Evolutionary conservation across 2,113 vertebrate species (phyloP), one percentile per base, ranked within the genome.

Genomic region (Ctenomys sociabilis): DNA sequence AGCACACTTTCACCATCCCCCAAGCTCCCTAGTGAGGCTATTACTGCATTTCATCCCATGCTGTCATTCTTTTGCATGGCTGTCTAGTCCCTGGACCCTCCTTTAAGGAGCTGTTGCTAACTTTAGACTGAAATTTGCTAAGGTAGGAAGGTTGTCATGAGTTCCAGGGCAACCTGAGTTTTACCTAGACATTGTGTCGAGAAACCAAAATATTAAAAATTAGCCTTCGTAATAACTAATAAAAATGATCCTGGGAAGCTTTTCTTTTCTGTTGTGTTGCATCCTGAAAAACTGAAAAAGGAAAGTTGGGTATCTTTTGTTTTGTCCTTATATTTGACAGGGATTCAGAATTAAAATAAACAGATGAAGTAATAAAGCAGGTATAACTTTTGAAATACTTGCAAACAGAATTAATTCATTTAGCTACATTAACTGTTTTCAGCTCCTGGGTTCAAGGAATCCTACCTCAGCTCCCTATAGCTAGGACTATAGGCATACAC

Each of bases 301-400:
- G 14, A 37, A 92, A 92, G 40, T 81, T 59, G 32, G 26, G 59
- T 89, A 85, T 61, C 37, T 85, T 85, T 94, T 85, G 85, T 30
- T 95, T 85, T 81, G 32, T 43, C 73, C 26, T 86, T 35, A 91
- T 91, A 89, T 86, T 92, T 93, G 59, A 54, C 91, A 91, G 81
- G 54, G 49, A 32, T 87, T 94, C 87, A 52, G 52, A 90, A 90
- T 92, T 82, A 80, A 93, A 28, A 54, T 2, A 54, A 73, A 85
- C 21, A 12, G 4, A 11, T 8, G 32, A 75, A 77, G 7, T 37
- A 68, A 84, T 49, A 92, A 92, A 95, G 24, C 14, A 68, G 6
- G 26, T 80, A 24, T 37, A 88, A 81, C 49, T 93, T 94, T 91
- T 63, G 84, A 94, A 93, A 90, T 59, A 81, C 24, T 86, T 85